Evolutionary conservation across 2,113 vertebrate species (phyloP), one percentile per base, ranked within the genome.

Genomic region (Osmerus mordax): DNA sequence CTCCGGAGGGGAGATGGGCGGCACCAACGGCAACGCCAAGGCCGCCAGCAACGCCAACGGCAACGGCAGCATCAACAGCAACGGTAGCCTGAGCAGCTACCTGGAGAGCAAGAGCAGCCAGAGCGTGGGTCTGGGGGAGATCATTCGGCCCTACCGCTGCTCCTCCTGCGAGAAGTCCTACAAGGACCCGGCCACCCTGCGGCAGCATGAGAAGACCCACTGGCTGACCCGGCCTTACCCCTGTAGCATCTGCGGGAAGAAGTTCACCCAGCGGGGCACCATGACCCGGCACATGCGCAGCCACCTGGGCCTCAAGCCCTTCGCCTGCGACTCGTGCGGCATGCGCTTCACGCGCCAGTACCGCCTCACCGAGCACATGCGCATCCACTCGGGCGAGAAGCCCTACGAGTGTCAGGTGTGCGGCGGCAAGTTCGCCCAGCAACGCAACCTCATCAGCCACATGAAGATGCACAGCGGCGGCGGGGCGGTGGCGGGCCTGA

Each of bases 241-340:
- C 0, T 99, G 97, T 90, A 97, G 95, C 91, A 99, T 99, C 88
- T 99, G 97, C 14, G 97, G 97, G 81, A 99, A 99, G 91, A 99
- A 99, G 91, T 99, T 99, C 92, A 99, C 97, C n/a, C 97, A 99
- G 65, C 96, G 97, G 0, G 97, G 97, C 80, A 99, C 97, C 87
- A 99, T 99, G 97, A 99, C 97, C 0, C 95, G 97, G 76, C 97
- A 99, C 91, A 99, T 99, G 97, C 96, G 97, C 73, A 98, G 97
- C 89, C 97, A 99, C 86, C 90, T 99, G 76, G 97, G 97, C 81
- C 94, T 99, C 19, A 99, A 99, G 88, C 97, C 97, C 47, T 99
- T 99, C 0, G 97, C 97, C 63, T 99, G 97, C 53, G 97, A 99
- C 59, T 95, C 95, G 62, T 99, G 97, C 16, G 97, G 97, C 79